Conservation (phyloP, 1,140 invertebrate species). For the Drusus annulatus region DNA sequence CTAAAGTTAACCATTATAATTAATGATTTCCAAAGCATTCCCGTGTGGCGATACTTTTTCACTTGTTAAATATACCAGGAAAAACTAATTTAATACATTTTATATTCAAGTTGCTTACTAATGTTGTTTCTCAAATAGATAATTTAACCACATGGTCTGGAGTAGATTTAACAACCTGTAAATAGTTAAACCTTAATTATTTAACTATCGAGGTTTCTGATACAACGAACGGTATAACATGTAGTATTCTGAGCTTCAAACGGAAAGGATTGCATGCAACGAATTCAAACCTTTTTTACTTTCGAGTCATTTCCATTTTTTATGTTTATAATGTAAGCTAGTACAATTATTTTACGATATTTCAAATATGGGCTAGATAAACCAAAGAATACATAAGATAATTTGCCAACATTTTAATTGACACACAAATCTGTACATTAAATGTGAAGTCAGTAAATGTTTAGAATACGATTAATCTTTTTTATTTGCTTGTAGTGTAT, state of each 20-base stretch:
- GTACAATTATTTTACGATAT: slow-evolving; percentile 31
- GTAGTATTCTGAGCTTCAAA: background rate
- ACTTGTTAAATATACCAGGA: too few species aligned
- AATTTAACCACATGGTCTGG: background rate
- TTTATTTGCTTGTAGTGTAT: slow-evolving; percentile 22
- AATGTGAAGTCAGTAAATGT: slow-evolving; percentile 31
- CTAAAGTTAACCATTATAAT: too few species aligned
- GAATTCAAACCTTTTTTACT: background rate
- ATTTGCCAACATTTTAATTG: slow-evolving; percentile 27
- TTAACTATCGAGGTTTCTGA: slow-evolving; percentile 29
- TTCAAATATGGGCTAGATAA: slow-evolving; percentile 49
- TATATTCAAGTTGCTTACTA: too few species aligned
- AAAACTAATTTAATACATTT: too few species aligned
- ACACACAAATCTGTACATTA: slow-evolving; percentile 30
- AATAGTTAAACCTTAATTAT: slow-evolving; percentile 10
- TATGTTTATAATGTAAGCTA: slow-evolving; percentile 23
- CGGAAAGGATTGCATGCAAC: slow-evolving; percentile 16
- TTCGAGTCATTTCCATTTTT: slow-evolving; percentile 27
- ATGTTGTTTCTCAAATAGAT: slow-evolving; percentile 10
- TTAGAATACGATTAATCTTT: slow-evolving; percentile 7
- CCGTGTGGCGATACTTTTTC: too few species aligned
- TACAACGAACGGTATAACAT: slow-evolving; percentile 28
- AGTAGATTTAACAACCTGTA: slow-evolving; percentile 31
- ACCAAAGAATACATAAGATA: slow-evolving; percentile 56
- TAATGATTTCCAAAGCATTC: too few species aligned